phyloP scores from a whole-genome alignment of 2,797 vertebrate species.

The Rhadinocentrus ornatus region DNA sequence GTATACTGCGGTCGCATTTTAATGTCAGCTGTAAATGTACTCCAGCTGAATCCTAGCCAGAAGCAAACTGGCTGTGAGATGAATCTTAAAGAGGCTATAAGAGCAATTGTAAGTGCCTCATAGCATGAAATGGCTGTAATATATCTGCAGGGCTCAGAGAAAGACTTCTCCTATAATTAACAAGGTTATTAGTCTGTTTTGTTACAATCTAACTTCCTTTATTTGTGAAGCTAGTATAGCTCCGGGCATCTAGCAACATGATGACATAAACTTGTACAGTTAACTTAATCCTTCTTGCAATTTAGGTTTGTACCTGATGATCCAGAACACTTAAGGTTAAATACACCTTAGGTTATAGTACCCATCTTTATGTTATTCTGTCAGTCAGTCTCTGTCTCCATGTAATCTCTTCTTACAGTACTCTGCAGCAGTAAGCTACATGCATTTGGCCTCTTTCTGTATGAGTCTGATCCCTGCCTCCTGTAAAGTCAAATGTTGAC shows the following conservation, averaged over 20 bases:
- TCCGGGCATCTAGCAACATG: not conserved
- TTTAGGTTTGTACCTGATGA: conserved; percentile 15
- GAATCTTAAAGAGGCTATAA: conserved; percentile 64
- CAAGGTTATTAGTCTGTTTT: conserved; percentile 26
- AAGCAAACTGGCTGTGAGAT: conserved; percentile 63
- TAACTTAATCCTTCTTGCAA: not conserved
- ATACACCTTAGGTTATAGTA: conserved; percentile 7
- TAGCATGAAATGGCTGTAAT: conserved; percentile 20
- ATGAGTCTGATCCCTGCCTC: conserved; percentile 59
- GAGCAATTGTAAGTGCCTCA: conserved; percentile 36
- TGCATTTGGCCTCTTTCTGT: conserved; percentile 56
- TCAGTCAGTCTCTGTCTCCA: conserved; percentile 33
- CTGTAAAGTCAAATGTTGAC: conserved; percentile 75
- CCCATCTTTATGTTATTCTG: conserved; percentile 32
- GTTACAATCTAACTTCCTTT: conserved; percentile 9
- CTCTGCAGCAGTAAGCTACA: conserved; percentile 42
- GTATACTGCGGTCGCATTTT: conserved; percentile 61
- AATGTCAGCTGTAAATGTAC: conserved; percentile 71
- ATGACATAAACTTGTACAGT: not conserved
- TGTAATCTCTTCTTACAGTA: conserved; percentile 41
- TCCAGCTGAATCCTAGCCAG: conserved; percentile 70
- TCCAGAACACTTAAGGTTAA: conserved; percentile 28
- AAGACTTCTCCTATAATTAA: conserved; percentile 41
- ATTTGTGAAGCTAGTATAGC: conserved; percentile 14
- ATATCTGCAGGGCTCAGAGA: conserved; percentile 29